Evolutionary conservation across 2,888 invertebrate species (phyloP).

Genomic region (Scrobipalpa atriplicella): DNA sequence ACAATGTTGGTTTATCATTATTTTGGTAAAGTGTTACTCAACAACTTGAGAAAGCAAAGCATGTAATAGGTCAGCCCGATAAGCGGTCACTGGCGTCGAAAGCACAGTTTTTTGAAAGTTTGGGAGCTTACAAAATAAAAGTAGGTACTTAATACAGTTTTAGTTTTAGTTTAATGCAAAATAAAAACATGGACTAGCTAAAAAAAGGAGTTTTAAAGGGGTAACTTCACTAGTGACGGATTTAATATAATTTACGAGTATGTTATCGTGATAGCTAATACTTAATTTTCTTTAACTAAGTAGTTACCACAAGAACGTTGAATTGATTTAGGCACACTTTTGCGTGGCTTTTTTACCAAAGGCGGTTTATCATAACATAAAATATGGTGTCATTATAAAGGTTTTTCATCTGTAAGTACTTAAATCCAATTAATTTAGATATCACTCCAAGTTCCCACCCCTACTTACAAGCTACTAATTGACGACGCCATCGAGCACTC

Average conservation of each 20-base stretch:
- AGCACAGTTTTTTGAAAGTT: constrained; percentile 1
- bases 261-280: too few relatives aligned
- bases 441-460: constrained; percentile 14
- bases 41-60: not conserved
- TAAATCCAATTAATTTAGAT: too few relatives aligned
- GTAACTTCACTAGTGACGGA: too few relatives aligned
- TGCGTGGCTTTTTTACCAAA: too few relatives aligned
- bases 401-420: not conserved
- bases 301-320: too few relatives aligned
- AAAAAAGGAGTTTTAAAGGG: too few relatives aligned
- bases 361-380: too few relatives aligned
- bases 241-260: too few relatives aligned
- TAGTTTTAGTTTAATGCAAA: too few relatives aligned
- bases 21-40: not conserved
- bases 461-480: constrained; percentile 62
- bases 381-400: not conserved
- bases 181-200: too few relatives aligned
- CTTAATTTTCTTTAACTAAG: too few relatives aligned
- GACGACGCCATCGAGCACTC: constrained; percentile 70
- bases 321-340: too few relatives aligned
- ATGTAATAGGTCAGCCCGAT: not conserved
- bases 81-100: constrained; percentile 8
- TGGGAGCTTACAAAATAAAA: constrained; percentile 24
- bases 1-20: constrained; percentile 5
- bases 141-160: not conserved